Evolutionary conservation across 2,797 vertebrate genomes (phyloP), one percentile per base, ranked within the genome.

Genomic region (Gymnoscopelus microlampas): DNA sequence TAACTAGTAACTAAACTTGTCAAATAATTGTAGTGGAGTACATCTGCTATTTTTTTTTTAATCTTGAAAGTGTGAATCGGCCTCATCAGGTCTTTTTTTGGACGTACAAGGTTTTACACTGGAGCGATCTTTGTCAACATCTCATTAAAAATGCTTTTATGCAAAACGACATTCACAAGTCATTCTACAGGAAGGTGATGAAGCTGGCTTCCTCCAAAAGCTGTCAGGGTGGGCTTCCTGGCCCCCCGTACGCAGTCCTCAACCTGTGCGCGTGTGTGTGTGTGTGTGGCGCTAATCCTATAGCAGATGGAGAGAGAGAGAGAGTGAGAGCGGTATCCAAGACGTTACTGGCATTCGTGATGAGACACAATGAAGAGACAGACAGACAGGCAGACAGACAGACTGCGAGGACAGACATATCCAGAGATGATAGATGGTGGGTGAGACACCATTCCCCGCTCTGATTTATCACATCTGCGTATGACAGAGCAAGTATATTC

Each of bases 221-320:
- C 26, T 29, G 26, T 29, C 26, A 29, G 26, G 26, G 26, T 29
- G 26, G 26, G 26, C 26, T 29, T 29, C 26, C 26, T 83, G 80
- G 66, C 80, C 26, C 26, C 26, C 26, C 26, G 67, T n/a, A 60
- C 5, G 53, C 51, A 53, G 7, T 74, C 68, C 55, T 64, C 32
- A 79, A 63, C 15, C 63, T 48, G 51, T 47, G 60, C 49, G 15
- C 58, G 48, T 49, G 47, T 51, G 24, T 47, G 53, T 62, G 66
- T 13, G 26, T 63, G 55, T 47, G 55, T 66, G 55, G 80, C 79
- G 83, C 79, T 86, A 86, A 88, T 88, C 81, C 71, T 82, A 65
- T 58, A 90, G 83, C 90, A 92, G 91, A 93, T 92, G 91, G 90
- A 88, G 73, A 67, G 86, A 88, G 73, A 67, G 86, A 82, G 72